Base-by-base conservation (phyloP, 2,113 vertebrate genomes). In the Xiphorhynchus elegans region DNA sequence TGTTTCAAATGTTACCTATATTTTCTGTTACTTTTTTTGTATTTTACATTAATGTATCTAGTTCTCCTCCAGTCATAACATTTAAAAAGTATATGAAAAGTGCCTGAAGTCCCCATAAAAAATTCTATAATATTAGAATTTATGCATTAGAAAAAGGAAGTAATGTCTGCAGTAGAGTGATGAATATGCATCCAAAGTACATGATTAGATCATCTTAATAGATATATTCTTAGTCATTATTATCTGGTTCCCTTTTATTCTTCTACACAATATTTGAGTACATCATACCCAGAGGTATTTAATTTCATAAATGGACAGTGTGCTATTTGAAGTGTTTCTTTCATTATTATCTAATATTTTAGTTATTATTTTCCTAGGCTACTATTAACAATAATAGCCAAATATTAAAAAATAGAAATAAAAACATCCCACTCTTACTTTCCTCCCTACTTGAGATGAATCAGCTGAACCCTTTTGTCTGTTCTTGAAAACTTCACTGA, bases 271-370 rank as follows among this genome's bases (percentile, higher is more conserved):
- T 84, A 84, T 83, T 73, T 66, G 28, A 86, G 68, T 62, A 86
- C 33, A 42, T 90, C 80, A 80, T 86, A 88, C 72, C n/a, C 68
- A 70, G 37, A 86, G 42, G 28, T 85, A 88, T 92, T 90, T 90
- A 77, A 94, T 90, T 95, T 84, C 72, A 63, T 67, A 80, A 77
- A 35, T 35, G 63, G 50, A 15, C 5, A 83, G 23, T 77, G 42
- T 88, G 39, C 35, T 81, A 8, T 63, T 33, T 84, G 63, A 92
- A 96, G 59, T 67, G 79, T 74, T 90, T 93, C 72, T 93, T 95
- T 88, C 68, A 96, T 96, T 95, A 70, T 74, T 95, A 93, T 77
- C 75, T 94, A 88, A 86, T 90, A 11, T 24, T 74, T 37, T 47
- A 33, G 0, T 84, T 93, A 82, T 33, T 96, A 59, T 95, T 93